Conservation (phyloP, 2,113 vertebrate species). For the Condylura cristata region DNA sequence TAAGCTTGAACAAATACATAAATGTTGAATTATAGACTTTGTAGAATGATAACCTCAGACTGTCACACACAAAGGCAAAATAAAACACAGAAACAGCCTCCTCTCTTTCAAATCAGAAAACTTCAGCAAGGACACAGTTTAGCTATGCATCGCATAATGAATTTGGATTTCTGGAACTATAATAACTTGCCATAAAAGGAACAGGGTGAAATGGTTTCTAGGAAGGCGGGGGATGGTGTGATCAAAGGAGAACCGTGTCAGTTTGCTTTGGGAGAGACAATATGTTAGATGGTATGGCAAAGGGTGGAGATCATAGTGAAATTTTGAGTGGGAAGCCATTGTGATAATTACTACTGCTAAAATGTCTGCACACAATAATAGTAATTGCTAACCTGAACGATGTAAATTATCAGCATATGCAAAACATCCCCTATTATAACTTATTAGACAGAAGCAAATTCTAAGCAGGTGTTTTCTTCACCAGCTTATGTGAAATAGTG, state of each 20-base stretch:
- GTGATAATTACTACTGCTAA: not conserved
- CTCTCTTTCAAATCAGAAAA: not conserved
- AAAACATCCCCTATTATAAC: not conserved
- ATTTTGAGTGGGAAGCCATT: not conserved
- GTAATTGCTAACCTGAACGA: not conserved
- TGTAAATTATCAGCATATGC: not conserved
- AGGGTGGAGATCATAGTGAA: not conserved
- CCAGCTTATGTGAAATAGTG: not conserved
- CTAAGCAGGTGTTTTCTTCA: not conserved
- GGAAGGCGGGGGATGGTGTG: not conserved
- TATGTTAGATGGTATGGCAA: not conserved
- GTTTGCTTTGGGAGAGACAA: not conserved
- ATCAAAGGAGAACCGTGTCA: not conserved
- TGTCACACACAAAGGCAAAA: not conserved
- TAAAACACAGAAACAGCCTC: not conserved
- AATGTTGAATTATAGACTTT: not conserved
- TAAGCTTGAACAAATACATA: not conserved
- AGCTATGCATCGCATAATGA: not conserved
- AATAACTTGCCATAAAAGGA: not conserved
- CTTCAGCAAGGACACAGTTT: not conserved
- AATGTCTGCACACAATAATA: not conserved
- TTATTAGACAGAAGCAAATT: slow-evolving; percentile 30
- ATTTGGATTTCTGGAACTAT: not conserved
- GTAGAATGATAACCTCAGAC: not conserved
- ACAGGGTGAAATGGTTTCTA: not conserved